Base-by-base conservation (phyloP, 2,888 invertebrate species). In the Pterostichus niger region DNA sequence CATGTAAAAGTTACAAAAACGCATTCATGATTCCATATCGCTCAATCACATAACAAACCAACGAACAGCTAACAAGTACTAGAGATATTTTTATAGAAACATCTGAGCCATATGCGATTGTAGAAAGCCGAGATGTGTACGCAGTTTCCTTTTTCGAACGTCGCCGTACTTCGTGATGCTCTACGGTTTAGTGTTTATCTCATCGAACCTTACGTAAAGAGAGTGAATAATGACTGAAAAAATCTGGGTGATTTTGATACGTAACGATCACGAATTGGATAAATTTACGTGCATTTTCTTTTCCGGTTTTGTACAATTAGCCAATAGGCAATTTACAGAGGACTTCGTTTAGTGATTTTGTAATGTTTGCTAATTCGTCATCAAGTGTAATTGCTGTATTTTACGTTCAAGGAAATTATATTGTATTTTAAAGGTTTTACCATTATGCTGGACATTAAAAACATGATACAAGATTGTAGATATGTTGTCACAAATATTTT, bases 181-280 rank as follows among this genome's bases (percentile, higher is more conserved):
- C 68, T 71, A 71, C 68, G 17, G 68, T 71, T 71, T 71, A 71
- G 44, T 44, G 68, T 71, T 71, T 71, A 71, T 71, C 68, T 71
- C 68, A 44, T 44, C 40, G 13, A 40, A n/a, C 10, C 40, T 71
- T 71, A 71, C 46, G 68, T 71, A 71, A 71, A 71, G 17, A 35
- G 35, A 71, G 44, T 71, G 44, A 71, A 44, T 71, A 64, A 71
- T 71, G 68, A 17, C 7, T 71, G 44, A 44, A 71, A 40, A 44
- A 71, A 71, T 71, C 40, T 46, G 44, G 15, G 24, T 44, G 40
- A 71, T 71, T 71, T 17, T 44, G 40, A 17, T 44, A 71, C 40
- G 68, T 35, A 44, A 17, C 68, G 64, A 71, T 71, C 68, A 71
- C 68, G 68, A 71, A 44, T 71, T 71, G 9, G 68, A 71, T 71